These are phyloP conservation scores for Gymnoscelis rufifasciata DNA, from an alignment of 2,888 invertebrate genomes.

Conservation along the genomic window DNA sequence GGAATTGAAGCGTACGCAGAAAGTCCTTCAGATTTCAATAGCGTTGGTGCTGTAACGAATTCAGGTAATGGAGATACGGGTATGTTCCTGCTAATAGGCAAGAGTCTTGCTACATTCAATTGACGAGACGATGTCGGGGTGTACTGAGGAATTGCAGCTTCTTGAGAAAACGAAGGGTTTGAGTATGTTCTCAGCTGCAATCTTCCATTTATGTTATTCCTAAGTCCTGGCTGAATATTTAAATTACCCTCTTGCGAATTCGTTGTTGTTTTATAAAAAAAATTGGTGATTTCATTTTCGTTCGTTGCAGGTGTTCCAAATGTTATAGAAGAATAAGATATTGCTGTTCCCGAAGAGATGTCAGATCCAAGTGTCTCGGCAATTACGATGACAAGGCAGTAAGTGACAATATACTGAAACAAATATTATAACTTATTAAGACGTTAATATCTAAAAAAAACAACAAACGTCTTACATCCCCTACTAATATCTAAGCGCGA, in stretches of 20 bases:
- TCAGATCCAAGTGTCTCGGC: constrained; percentile 33
- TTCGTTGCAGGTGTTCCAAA: constrained; percentile 2
- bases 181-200: no score
- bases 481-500: no score
- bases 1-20: constrained; percentile 16
- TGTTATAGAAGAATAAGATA: constrained; percentile 32
- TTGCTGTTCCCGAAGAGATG: constrained; percentile 30
- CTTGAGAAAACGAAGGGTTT: constrained; percentile 6
- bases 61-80: constrained; percentile 15
- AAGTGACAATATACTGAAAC: constrained; percentile 41
- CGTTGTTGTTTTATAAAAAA: neutral
- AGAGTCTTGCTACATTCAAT: constrained; percentile 8
- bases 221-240: constrained; percentile 32
- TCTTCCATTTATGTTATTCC: constrained; percentile 30
- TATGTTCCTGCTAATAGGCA: constrained; percentile 20
- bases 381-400: constrained; percentile 33
- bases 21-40: constrained; percentile 19
- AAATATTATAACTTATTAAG: neutral
- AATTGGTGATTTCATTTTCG: neutral
- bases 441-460: constrained; percentile 3
- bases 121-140: neutral
- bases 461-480: neutral
- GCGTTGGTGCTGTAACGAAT: constrained; percentile 11
- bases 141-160: constrained; percentile 5
- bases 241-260: constrained; percentile 19